These are phyloP conservation scores for Argyra leucocephala DNA, from an alignment of 2,888 invertebrate genomes.

Conservation along the genomic window DNA sequence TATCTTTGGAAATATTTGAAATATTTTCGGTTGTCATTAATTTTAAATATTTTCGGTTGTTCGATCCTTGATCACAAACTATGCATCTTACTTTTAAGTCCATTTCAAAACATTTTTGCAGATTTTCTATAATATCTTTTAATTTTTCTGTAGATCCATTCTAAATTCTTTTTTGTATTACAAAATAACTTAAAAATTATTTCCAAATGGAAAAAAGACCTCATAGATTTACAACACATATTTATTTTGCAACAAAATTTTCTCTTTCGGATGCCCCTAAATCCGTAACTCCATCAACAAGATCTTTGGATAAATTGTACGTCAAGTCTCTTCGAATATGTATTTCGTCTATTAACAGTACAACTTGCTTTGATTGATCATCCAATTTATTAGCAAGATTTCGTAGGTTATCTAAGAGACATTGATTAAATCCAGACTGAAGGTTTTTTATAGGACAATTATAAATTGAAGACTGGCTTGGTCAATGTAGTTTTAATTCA, in stretches of 20 bases:
- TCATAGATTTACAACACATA: neutral
- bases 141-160: neutral
- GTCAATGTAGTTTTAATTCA: too few species aligned
- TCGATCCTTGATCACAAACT: conserved; percentile 12
- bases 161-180: neutral
- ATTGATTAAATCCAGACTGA: neutral
- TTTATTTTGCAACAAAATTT: neutral
- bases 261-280: neutral
- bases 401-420: too few species aligned
- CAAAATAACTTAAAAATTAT: neutral
- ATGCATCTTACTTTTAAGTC: conserved; percentile 9
- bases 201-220: neutral
- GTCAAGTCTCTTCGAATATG: too few species aligned
- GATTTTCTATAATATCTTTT: neutral
- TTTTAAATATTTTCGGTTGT: conserved; percentile 9
- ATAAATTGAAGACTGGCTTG: too few species aligned
- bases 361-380: neutral
- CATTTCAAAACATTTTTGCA: neutral
- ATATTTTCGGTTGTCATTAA: conserved; percentile 12
- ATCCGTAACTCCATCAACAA: too few species aligned
- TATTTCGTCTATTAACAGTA: neutral
- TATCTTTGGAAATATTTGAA: neutral
- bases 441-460: neutral
- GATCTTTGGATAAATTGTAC: too few species aligned
- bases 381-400: too few species aligned